Evolutionary conservation across 1,140 invertebrate species (phyloP), one percentile per base, ranked within the genome.

Genomic region (Philotrypesis tridentata): DNA sequence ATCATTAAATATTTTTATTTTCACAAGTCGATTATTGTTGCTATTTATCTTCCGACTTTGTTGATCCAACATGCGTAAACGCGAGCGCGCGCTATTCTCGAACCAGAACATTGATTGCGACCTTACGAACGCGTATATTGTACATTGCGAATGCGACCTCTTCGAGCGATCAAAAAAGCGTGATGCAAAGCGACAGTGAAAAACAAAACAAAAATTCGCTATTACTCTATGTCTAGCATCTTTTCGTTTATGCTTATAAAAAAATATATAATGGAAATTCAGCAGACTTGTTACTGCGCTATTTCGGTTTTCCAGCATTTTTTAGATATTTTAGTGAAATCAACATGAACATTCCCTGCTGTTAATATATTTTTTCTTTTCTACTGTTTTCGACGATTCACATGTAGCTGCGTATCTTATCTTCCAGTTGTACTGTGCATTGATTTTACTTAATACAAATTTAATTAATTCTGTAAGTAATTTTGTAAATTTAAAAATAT

Each of bases 111-210:
- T 25, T 60, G 43, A 27, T 33, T 78, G 74, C 76, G 75, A 81
- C 63, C 21, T 72, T 68, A 43, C 29, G 14, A 65, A 79, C 84
- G 68, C 71, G 60, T 48, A 82, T 55, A 8, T 68, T 78, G 55
- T 82, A 65, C 21, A 48, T 65, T 76, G 80, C 80, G 80, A 55
- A 82, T 82, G 80, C 80, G 80, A 71, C 25, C 14, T 48, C n/a
- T 23, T 17, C 11, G 43, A 82, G 80, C 80, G 80, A 82, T 82
- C 14, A n/a, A 60, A 23, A 65, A 76, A 72, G 55, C 33, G 70
- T 72, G 78, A 12, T 73, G 23, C 31, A 12, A 72, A 70, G 72
- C 79, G 79, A 68, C n/a, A 37, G 7, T 40, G 48, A 71, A 65
- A 37, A 73, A 23, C 7, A 7, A 37, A 33, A 68, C 31, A 31